A percentile compares a stretch with the other conserved stretches of the same genome.
These are phyloP conservation scores for Desoria tigrina DNA, from an alignment of 2,888 invertebrate species.

Conservation along the genomic window DNA sequence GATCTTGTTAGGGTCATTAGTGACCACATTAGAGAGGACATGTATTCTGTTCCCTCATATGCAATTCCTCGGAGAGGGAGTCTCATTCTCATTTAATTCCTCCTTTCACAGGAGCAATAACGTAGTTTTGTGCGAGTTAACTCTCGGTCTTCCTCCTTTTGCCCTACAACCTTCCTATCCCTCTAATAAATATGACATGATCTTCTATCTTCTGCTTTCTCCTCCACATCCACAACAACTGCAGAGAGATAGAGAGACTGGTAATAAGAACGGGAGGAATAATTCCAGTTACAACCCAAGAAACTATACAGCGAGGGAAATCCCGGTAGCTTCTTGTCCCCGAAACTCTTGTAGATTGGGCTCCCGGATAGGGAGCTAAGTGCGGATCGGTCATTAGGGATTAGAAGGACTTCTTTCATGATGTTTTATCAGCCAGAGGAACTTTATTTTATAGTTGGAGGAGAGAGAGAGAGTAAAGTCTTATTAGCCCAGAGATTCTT, in stretches of 20 bases:
- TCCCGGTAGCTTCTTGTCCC: no score
- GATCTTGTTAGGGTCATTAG: constrained; percentile 54
- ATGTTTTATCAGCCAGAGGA: constrained; percentile 20
- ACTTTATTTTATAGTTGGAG: constrained; percentile 30
- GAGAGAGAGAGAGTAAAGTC: constrained; percentile 9
- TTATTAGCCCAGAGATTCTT: constrained; percentile 27
- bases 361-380: constrained; percentile 18
- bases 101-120: neutral
- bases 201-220: neutral
- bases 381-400: constrained; percentile 49
- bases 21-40: constrained; percentile 50
- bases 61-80: constrained; percentile 50
- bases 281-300: no score
- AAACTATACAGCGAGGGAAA: no score
- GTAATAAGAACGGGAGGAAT: no score
- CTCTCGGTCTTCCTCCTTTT: neutral
- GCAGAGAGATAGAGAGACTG: no score
- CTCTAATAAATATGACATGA: constrained; percentile 13
- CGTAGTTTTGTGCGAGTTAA: neutral
- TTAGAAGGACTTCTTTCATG: constrained; percentile 28
- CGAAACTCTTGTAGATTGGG: neutral
- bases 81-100: constrained; percentile 40
- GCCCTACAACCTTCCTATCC: neutral
- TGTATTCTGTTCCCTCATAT: constrained; percentile 52
- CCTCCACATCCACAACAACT: neutral